Base-by-base conservation (phyloP, 2,888 invertebrate species). In the Agriopis marginaria region DNA sequence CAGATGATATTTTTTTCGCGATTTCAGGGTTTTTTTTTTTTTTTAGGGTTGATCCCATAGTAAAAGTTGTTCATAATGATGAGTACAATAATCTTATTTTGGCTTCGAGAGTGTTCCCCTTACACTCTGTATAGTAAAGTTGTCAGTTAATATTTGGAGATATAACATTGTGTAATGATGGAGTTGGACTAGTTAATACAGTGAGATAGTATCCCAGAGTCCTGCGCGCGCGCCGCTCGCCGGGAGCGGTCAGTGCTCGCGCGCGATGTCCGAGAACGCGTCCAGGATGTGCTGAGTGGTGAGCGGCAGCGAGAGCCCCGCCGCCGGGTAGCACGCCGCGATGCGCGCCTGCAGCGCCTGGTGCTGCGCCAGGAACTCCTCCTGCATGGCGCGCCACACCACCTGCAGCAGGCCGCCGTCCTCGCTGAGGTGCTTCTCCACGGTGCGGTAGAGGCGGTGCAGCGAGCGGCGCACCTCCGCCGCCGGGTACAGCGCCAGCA, bases 351-450 rank as follows among this genome's bases (percentile, higher is more conserved):
- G 98, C 79, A 99, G 96, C 80, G 97, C 89, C 63, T 85, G 86
- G 91, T 99, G 98, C 89, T 99, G 99, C 79, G 97, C 97, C 80
- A 99, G 97, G 92, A 99, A 99, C 95, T 99, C 99, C 89, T 99
- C 98, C 95, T 99, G 99, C 99, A 99, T 99, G 81, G 99, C 98
- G 86, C 98, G 96, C 99, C 99, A 99, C 68, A 99, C 99, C 62
- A 99, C 99, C 95, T 98, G 98, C 82, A 99, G 95, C 75, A 99
- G 95, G 85, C 98, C 99, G 87, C 98, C 97, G 90, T 98, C 98
- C 90, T 99, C 99, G 83, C 98, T 98, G 56, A 99, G 95, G 91
- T 99, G 99, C 94, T 99, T 99, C 89, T 99, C 99, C 66, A 99
- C 98, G 90, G 98, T 99, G 89, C 97, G 97, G 90, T 98, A 99